These are phyloP conservation scores for Cremastinae sp. DNA, from an alignment of 2,888 invertebrate species.

Conservation along the genomic window DNA sequence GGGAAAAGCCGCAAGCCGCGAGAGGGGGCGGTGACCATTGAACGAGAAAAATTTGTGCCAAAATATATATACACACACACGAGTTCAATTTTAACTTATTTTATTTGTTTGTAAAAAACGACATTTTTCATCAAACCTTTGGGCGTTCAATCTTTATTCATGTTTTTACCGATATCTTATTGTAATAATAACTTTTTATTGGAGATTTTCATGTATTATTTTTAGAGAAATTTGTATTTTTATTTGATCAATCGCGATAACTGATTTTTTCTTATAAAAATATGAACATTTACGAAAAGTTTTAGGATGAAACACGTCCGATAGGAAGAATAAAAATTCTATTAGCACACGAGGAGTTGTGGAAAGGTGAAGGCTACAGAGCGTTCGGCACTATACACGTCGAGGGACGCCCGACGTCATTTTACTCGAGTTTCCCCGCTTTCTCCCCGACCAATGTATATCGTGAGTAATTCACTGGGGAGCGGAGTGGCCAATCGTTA, in stretches of 20 bases:
- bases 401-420: conserved; percentile 7
- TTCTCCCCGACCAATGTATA: neutral
- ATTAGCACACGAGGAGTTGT: conserved; percentile 16
- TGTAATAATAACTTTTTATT: too few species aligned
- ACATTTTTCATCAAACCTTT: too few species aligned
- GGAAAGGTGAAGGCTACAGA: neutral
- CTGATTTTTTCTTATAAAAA: too few species aligned
- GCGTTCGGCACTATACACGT: conserved; percentile 35
- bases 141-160: too few species aligned
- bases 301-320: too few species aligned
- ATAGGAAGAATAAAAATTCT: neutral
- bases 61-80: neutral
- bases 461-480: conserved; percentile 10
- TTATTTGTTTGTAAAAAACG: too few species aligned
- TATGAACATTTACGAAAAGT: too few species aligned
- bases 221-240: too few species aligned
- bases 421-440: neutral
- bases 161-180: too few species aligned
- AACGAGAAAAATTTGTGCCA: conserved; percentile 26
- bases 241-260: too few species aligned
- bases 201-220: too few species aligned
- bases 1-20: conserved; percentile 29
- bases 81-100: neutral
- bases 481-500: conserved; percentile 28
- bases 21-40: conserved; percentile 48